Conservation (phyloP, 2,797 vertebrate species). For the Tadarida brasiliensis region DNA sequence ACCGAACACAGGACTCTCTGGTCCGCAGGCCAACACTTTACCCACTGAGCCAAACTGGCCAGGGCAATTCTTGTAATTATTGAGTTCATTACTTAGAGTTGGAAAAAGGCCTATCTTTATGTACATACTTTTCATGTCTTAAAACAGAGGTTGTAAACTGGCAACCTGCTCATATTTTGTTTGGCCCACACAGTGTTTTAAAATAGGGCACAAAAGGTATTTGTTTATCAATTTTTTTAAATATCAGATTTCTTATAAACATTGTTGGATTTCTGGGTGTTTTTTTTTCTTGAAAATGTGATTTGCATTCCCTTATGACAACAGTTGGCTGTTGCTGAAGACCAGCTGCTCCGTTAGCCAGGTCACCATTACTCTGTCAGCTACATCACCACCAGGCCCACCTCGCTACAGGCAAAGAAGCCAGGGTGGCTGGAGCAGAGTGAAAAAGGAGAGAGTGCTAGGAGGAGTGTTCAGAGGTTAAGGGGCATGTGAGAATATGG, state of each 20-base stretch:
- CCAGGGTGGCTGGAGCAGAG: background rate
- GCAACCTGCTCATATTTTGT: background rate
- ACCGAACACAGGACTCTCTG: too few species aligned
- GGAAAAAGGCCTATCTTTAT: background rate
- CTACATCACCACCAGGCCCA: background rate
- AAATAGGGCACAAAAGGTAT: background rate
- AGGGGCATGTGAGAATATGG: background rate
- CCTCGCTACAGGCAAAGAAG: background rate
- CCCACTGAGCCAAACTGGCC: too few species aligned
- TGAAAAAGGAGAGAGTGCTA: background rate
- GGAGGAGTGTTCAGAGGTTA: background rate
- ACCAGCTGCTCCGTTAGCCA: background rate
- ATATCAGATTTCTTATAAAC: background rate
- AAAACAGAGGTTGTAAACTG: slow-evolving; percentile 9
- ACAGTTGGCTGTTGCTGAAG: background rate
- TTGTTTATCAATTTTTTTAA: background rate
- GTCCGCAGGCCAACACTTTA: too few species aligned
- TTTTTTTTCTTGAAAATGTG: background rate
- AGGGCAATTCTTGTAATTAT: background rate
- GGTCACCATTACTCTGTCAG: background rate
- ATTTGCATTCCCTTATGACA: slow-evolving; percentile 15
- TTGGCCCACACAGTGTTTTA: background rate
- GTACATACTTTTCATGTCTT: background rate
- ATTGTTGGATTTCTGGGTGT: slow-evolving; percentile 7
- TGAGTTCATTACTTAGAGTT: background rate